phyloP scores from a whole-genome alignment of 2,797 vertebrate species.

The Columba guinea region DNA sequence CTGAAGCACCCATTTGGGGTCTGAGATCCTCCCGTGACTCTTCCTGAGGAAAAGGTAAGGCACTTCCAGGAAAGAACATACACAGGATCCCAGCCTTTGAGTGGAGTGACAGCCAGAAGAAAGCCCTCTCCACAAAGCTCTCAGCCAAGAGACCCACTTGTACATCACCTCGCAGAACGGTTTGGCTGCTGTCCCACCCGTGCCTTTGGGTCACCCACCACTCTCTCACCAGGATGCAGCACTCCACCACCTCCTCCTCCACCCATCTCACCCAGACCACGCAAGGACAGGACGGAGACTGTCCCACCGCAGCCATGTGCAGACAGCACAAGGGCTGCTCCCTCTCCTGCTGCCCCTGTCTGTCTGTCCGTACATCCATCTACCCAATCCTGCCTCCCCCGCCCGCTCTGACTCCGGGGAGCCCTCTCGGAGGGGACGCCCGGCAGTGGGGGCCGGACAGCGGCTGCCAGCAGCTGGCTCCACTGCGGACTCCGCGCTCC shows the following conservation, averaged over 20 bases:
- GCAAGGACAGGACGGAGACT: neutral
- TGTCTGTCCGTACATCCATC: rapidly evolving
- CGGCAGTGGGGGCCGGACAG: neutral
- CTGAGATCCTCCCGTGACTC: neutral
- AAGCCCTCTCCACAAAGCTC: neutral
- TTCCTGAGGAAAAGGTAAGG: neutral
- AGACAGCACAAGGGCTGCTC: neutral
- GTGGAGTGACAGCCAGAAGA: neutral
- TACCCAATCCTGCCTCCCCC: neutral
- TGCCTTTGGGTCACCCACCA: neutral
- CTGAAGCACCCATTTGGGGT: neutral
- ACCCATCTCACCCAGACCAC: neutral
- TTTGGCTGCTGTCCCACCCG: neutral
- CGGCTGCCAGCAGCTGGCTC: neutral
- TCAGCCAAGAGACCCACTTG: neutral
- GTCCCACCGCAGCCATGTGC: neutral
- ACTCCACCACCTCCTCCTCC: neutral
- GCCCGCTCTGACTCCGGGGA: neutral
- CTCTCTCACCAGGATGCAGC: neutral
- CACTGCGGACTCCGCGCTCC: neutral
- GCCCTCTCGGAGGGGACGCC: neutral
- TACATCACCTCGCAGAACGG: neutral
- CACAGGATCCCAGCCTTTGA: neutral
- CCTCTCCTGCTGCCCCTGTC: neutral
- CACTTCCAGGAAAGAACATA: neutral